Percentiles rank a stretch among this genome's conserved stretches.
These are phyloP conservation scores for Raja brachyura DNA, from an alignment of 2,113 vertebrate genomes.

Conservation along the genomic window DNA sequence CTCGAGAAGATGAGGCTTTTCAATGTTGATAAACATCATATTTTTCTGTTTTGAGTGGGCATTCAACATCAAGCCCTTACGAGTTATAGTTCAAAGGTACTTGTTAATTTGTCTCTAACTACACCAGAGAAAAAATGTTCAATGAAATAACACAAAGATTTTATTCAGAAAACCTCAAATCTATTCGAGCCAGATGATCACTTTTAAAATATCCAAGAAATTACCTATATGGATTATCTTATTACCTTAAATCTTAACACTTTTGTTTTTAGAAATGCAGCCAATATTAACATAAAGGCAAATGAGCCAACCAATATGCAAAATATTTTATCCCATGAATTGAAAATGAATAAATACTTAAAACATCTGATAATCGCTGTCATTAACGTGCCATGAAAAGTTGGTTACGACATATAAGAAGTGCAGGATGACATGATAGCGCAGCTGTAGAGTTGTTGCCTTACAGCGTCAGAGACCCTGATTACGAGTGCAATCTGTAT, in stretches of 20 bases:
- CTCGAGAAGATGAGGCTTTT: not conserved
- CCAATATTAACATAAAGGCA: not conserved
- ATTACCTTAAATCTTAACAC: not conserved
- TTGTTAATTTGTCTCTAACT: not conserved
- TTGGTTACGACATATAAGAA: not conserved
- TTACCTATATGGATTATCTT: not conserved
- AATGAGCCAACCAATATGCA: not conserved
- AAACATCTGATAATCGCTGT: not conserved
- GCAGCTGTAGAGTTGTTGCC: too few species aligned
- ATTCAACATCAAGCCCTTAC: not conserved
- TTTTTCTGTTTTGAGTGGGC: not conserved
- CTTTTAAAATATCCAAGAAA: not conserved
- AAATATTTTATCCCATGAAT: not conserved
- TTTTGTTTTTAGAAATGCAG: not conserved
- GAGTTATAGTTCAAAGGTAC: not conserved
- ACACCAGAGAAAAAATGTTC: not conserved
- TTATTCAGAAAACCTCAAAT: not conserved
- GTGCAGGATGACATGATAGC: not conserved
- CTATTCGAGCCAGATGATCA: not conserved
- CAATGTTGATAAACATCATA: not conserved
- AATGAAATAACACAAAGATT: not conserved
- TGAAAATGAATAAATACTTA: not conserved
- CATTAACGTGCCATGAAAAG: not conserved
- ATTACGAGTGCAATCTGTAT: too few species aligned
- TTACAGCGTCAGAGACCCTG: too few species aligned